Base-by-base conservation (phyloP, 2,113 vertebrate genomes). In the Vulpes lagopus region DNA sequence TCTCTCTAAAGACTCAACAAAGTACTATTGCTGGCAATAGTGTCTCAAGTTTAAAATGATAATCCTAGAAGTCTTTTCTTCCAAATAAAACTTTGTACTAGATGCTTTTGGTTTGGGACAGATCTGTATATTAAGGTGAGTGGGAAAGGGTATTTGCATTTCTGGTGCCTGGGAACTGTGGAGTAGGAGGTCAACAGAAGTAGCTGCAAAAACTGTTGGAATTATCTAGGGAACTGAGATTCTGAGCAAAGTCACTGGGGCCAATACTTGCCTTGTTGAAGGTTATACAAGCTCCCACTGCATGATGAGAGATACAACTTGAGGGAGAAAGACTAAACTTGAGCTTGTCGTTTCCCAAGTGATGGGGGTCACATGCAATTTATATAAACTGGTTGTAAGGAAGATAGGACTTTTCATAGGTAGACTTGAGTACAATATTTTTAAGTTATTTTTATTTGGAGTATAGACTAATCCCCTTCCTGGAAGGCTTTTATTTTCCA, bases 111-210 rank as follows among this genome's bases (percentile, higher is more conserved):
- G 62, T 96, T 96, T 96, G 91, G 91, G 82, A 69, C 94, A 95
- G 2, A 94, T 96, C 64, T 94, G 14, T 97, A 64, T 86, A 85
- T 95, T 95, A 96, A 98, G 97, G 97, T 98, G 97, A 97, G 96
- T 97, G 65, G 81, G 91, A 19, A 81, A 95, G 82, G n/a, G 71
- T 96, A 83, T 95, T 96, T 84, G 9, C 23, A 80, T 78, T 92
- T 79, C 59, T 86, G 69, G 81, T 94, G 88, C 74, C 73, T 96
- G 90, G 88, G 67, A 96, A 90, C 71, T 90, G 19, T 49, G 49
- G 12, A 55, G 35, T 91, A 85, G 59, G 57, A 92, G 82, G 92
- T 60, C 80, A 94, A 91, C 59, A 97, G 78, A 83, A 91, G 43
- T 64, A 90, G 12, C 67, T 62, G 23, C 38, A 83, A 96, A 96